These are phyloP conservation scores for Yponomeuta plumbellus DNA, from an alignment of 2,888 invertebrate genomes.

Conservation along the genomic window DNA sequence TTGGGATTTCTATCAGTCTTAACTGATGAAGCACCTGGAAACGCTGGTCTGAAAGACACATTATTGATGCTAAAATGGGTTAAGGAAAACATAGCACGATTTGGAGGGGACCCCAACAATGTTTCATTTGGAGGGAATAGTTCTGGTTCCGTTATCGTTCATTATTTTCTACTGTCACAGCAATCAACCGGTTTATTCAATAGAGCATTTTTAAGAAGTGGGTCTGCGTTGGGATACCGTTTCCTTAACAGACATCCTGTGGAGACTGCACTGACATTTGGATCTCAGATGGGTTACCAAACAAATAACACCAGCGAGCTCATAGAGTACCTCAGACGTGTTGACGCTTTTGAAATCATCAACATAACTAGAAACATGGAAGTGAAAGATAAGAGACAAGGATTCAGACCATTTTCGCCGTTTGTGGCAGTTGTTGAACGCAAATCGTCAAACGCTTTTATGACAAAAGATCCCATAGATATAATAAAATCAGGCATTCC, in stretches of 20 bases:
- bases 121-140: conserved; percentile 15
- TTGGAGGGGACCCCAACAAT: conserved; percentile 16
- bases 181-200: not conserved
- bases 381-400: conserved; percentile 23
- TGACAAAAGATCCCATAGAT: conserved; percentile 41
- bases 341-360: conserved; percentile 30
- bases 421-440: conserved; percentile 52
- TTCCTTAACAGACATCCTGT: conserved; percentile 29
- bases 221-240: conserved; percentile 25
- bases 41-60: conserved; percentile 15
- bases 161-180: conserved; percentile 5
- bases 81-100: conserved; percentile 12
- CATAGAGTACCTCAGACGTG: conserved; percentile 24
- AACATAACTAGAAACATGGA: conserved; percentile 24
- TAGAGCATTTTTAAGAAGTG: not conserved
- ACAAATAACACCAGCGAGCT: conserved; percentile 23
- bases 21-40: conserved; percentile 13
- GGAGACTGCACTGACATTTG: conserved; percentile 27
- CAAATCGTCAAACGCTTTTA: conserved; percentile 33
- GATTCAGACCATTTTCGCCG: conserved; percentile 27
- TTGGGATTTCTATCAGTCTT: conserved; percentile 14
- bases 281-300: conserved; percentile 25
- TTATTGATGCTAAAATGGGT: conserved; percentile 15
- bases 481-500: conserved; percentile 39
- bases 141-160: conserved; percentile 13